A percentile compares a stretch with the other conserved stretches of the same genome.
Conservation (phyloP, 2,888 invertebrate species). For the Laspeyria flexula region DNA sequence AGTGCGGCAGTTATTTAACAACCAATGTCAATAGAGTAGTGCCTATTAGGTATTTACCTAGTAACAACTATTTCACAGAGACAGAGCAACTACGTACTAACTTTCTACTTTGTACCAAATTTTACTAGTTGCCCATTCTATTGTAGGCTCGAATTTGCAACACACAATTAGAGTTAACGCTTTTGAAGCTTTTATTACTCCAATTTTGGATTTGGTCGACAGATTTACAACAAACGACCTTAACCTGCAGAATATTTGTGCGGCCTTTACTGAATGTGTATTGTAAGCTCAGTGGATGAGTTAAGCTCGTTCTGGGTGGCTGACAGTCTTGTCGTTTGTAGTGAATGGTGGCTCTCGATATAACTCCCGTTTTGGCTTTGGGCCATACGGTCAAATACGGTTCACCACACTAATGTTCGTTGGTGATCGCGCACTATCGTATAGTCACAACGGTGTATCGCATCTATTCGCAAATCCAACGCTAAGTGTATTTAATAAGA, state of each 20-base stretch:
- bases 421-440: conserved; percentile 36
- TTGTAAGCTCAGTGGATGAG: conserved; percentile 35
- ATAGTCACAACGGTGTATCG: conserved; percentile 26
- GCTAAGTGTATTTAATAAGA: conserved; percentile 43
- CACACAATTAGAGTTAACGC: conserved; percentile 7
- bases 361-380: conserved; percentile 50
- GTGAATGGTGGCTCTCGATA: conserved; percentile 47
- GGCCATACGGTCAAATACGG: conserved; percentile 51
- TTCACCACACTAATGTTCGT: conserved; percentile 41
- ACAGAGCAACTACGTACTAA: no score
- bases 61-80: no score
- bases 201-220: conserved; percentile 21
- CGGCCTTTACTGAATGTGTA: conserved; percentile 22
- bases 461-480: conserved; percentile 47
- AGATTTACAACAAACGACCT: conserved; percentile 35
- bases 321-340: conserved; percentile 51
- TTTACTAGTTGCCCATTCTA: no score
- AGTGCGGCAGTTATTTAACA: no score
- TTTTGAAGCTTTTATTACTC: conserved; percentile 24
- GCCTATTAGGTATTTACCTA: no score
- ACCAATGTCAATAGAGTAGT: no score
- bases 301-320: conserved; percentile 52
- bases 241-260: conserved; percentile 25
- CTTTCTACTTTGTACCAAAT: no score
- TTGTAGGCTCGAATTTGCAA: no score